Base-by-base conservation (phyloP, 1,140 invertebrate species). In the Drusus annulatus region DNA sequence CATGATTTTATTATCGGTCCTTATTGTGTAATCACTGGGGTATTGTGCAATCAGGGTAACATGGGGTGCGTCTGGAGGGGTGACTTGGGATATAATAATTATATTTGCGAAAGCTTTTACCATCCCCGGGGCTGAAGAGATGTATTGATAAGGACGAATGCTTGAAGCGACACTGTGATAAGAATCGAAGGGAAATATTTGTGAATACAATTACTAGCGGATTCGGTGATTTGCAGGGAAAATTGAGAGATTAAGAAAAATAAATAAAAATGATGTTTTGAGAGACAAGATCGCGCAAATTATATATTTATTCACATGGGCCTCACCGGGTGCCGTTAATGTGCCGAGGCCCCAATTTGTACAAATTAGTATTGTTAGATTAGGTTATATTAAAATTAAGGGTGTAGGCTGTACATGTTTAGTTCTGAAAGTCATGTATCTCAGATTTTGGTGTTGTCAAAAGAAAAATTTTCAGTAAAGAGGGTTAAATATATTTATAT, bases 21-120 rank as follows among this genome's bases (percentile, higher is more conserved):
- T 69, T 75, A 76, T 82, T 79, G 77, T 82, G 77, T 76, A 82
- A 82, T 82, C 81, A 82, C 74, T 62, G 45, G 65, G 13, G 78
- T 74, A 82, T 82, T 82, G 81, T 82, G 51, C 58, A 82, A 82
- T 82, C 81, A 80, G 54, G 73, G 51, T 15, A 17, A 45, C 10
- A 10, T 45, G 36, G 36, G 36, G 36, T 13, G 23, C 62, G 63
- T 79, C 76, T 58, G 78, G 50, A 69, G 51, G 63, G 63, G 45
- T 51, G 60, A 45, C 21, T 65, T 65, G 8, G 23, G 62, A 45
- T 45, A 45, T 45, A 45, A 25, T 25, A 65, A 65, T 28, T 28
- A 31, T n/a, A 31, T 65, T 65, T 65, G 62, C n/a, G 21, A 60
- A 65, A 10, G 25, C 25, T 15, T 65, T 23, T 25, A 65, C 28